phyloP scores from a whole-genome alignment of 2,888 invertebrate species.

The Eupeodes latifasciatus region DNA sequence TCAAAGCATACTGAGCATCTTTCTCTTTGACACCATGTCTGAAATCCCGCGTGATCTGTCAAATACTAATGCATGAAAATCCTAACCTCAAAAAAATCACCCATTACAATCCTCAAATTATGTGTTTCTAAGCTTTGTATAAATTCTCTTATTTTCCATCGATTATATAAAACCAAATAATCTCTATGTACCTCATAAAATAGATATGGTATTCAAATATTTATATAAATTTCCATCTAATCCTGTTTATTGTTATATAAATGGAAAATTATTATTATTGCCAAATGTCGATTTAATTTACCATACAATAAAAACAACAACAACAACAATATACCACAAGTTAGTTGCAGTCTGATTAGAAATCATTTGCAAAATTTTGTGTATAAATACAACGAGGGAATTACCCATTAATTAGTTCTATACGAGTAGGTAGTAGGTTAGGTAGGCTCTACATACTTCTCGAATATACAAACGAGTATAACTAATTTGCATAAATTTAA shows the following conservation, averaged over 20 bases:
- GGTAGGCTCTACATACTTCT: too few species aligned
- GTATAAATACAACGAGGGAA: background rate
- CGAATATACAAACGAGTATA: background rate
- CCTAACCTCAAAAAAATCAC: too few species aligned
- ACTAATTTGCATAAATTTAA: constrained; percentile 43
- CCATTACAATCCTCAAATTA: too few species aligned
- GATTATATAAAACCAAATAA: background rate
- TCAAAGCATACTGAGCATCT: too few species aligned
- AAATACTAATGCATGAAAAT: too few species aligned
- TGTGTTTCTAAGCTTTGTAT: too few species aligned
- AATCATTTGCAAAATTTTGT: constrained; percentile 9
- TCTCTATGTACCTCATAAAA: background rate
- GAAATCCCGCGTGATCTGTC: too few species aligned
- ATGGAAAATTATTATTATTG: constrained; percentile 16
- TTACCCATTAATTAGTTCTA: constrained; percentile 22
- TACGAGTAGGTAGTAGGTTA: too few species aligned
- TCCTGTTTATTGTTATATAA: constrained; percentile 16
- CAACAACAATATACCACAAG: too few species aligned
- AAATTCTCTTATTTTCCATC: background rate
- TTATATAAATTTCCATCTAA: constrained; percentile 1
- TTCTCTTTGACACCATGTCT: too few species aligned
- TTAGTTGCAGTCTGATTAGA: background rate
- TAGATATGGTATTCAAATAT: constrained; percentile 11
- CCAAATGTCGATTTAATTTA: constrained; percentile 5
- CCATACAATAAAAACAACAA: background rate